Evolutionary conservation across 2,113 vertebrate species (phyloP).

Genomic region (Uria aalge): DNA sequence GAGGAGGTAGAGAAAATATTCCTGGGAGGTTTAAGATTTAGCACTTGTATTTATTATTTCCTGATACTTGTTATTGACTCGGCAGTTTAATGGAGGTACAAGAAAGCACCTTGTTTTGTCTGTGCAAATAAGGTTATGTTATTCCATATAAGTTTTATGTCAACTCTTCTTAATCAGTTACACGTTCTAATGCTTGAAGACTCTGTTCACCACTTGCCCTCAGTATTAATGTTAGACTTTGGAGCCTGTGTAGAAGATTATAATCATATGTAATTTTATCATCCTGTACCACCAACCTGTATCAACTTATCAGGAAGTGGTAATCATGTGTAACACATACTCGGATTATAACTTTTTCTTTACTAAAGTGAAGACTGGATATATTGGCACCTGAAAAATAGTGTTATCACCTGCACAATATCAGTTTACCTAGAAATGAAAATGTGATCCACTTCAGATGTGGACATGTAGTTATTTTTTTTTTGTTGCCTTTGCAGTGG

Average conservation of each 20-base stretch:
- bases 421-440: not conserved
- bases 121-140: not conserved
- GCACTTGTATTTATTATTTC: not conserved
- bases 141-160: not conserved
- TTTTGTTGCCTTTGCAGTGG: not conserved
- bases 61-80: not conserved
- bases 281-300: not conserved
- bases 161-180: not conserved
- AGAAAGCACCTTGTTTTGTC: not conserved
- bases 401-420: rapidly evolving
- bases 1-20: not conserved
- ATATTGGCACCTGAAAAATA: not conserved
- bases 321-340: not conserved
- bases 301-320: not conserved
- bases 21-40: not conserved
- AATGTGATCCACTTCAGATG: not conserved
- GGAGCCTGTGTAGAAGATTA: not conserved
- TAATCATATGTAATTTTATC: not conserved
- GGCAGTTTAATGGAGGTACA: not conserved
- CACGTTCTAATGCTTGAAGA: not conserved
- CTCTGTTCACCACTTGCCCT: not conserved
- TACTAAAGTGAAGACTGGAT: not conserved
- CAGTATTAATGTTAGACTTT: not conserved
- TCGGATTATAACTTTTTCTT: not conserved
- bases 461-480: not conserved